Percentiles rank a stretch among this genome's conserved stretches.
Evolutionary conservation across 2,113 vertebrate genomes (phyloP).

Genomic region (Myotis brandtii): DNA sequence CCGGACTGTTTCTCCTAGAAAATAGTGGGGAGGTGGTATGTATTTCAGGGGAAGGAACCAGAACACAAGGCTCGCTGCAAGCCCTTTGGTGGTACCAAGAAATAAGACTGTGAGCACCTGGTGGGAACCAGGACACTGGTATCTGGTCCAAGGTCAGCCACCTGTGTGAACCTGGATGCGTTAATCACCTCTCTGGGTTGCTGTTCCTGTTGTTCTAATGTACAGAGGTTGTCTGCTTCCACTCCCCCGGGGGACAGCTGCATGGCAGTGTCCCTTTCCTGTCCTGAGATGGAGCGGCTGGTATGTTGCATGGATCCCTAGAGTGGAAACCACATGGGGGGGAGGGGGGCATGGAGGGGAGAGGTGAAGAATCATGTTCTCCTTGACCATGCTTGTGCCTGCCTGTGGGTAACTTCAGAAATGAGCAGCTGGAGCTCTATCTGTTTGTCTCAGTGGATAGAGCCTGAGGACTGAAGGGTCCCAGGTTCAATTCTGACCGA

Average conservation of each 20-base stretch:
- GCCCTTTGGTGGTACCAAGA: not conserved
- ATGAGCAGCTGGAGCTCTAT: not conserved
- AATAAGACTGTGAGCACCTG: not conserved
- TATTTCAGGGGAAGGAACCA: not conserved
- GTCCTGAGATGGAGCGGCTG: not conserved
- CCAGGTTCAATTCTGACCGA: too few species aligned
- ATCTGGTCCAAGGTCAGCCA: not conserved
- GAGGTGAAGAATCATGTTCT: not conserved
- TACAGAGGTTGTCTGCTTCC: not conserved
- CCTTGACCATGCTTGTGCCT: too few species aligned
- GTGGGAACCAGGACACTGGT: not conserved
- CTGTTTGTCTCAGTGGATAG: too few species aligned
- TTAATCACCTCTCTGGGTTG: not conserved
- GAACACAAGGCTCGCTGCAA: not conserved
- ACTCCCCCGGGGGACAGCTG: too few species aligned
- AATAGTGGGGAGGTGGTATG: not conserved
- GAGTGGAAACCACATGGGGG: not conserved
- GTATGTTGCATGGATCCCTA: rapidly evolving
- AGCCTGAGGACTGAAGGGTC: too few species aligned
- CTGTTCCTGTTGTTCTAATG: not conserved
- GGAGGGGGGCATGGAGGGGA: too few species aligned
- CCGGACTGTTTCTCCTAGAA: not conserved
- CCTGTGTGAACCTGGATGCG: not conserved
- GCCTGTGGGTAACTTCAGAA: not conserved
- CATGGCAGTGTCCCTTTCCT: not conserved